Conservation (phyloP, 2,797 vertebrate species). For the Neoniphon sammara region DNA sequence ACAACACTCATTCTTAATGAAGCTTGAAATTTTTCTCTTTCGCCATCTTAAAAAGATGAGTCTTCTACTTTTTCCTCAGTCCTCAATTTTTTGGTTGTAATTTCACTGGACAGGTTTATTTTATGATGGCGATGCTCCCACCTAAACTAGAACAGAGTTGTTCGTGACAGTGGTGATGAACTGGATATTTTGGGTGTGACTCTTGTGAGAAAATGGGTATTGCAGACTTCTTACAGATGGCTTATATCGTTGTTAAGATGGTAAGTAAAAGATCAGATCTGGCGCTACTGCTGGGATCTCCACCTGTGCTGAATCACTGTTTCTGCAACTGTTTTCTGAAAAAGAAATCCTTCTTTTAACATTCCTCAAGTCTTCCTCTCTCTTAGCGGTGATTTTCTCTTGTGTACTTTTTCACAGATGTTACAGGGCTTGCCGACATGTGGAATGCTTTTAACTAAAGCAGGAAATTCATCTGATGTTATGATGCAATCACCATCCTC, state of each 20-base stretch:
- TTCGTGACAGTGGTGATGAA: neutral
- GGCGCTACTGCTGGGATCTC: neutral
- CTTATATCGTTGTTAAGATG: neutral
- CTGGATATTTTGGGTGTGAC: neutral
- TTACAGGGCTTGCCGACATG: constrained; percentile 12
- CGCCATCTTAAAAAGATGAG: neutral
- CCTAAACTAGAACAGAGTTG: constrained; percentile 45
- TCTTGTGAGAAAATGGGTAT: neutral
- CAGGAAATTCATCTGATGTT: constrained; percentile 54
- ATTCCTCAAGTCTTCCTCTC: neutral
- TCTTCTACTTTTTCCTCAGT: constrained; percentile 1
- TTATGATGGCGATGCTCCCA: constrained; percentile 62
- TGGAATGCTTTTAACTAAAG: constrained; percentile 40
- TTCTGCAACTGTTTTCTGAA: neutral
- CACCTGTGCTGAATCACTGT: neutral
- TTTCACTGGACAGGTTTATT: constrained; percentile 62
- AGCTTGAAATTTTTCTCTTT: constrained; percentile 70
- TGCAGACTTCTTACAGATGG: constrained; percentile 14
- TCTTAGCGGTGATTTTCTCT: constrained; percentile 11
- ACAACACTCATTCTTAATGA: constrained; percentile 66
- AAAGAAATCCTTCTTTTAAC: neutral
- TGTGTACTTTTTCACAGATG: constrained; percentile 34
- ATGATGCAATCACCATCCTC: constrained; percentile 48
- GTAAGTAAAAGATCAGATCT: constrained; percentile 1
- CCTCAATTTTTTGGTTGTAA: constrained; percentile 51